These are phyloP conservation scores for Tenebrio molitor DNA, from an alignment of 1,140 invertebrate species.

Conservation along the genomic window DNA sequence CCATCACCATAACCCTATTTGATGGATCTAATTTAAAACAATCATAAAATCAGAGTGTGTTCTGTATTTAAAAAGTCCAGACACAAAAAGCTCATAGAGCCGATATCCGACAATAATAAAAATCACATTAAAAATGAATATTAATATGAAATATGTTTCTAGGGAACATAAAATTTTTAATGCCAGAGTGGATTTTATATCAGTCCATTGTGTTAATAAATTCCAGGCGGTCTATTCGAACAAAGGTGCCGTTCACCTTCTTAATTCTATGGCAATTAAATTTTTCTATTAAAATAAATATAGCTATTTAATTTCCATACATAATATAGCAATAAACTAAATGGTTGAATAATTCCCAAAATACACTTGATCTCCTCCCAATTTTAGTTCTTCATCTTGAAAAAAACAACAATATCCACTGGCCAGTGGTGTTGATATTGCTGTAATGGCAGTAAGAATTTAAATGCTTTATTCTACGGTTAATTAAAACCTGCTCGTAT, in stretches of 20 bases:
- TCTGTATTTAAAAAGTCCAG: constrained; percentile 13
- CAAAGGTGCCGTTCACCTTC: constrained; percentile 50
- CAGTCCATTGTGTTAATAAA: constrained; percentile 52
- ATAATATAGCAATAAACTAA: constrained; percentile 47
- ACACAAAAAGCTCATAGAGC: constrained; percentile 21
- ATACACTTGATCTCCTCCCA: constrained; percentile 33
- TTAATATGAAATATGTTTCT: constrained; percentile 51
- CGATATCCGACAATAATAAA: constrained; percentile 47
- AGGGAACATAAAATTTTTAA: constrained; percentile 51
- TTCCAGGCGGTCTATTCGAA: constrained; percentile 43
- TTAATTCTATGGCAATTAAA: constrained; percentile 52
- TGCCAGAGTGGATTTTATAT: constrained; percentile 49
- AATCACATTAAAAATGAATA: constrained; percentile 48
- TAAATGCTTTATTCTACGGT: constrained; percentile 19
- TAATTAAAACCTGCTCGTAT: constrained; percentile 45
- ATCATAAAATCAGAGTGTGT: constrained; percentile 10
- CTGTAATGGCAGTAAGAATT: constrained; percentile 15
- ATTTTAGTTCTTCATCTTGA: background rate
- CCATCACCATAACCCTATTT: background rate
- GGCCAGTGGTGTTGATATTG: background rate
- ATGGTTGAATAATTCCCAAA: constrained; percentile 26
- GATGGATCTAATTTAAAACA: constrained; percentile 35
- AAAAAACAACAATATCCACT: constrained; percentile 4
- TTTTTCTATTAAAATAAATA: constrained; percentile 54
- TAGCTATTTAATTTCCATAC: constrained; percentile 50